Conservation (phyloP, 2,888 invertebrate genomes). For the Leptarthrus brevirostris region DNA sequence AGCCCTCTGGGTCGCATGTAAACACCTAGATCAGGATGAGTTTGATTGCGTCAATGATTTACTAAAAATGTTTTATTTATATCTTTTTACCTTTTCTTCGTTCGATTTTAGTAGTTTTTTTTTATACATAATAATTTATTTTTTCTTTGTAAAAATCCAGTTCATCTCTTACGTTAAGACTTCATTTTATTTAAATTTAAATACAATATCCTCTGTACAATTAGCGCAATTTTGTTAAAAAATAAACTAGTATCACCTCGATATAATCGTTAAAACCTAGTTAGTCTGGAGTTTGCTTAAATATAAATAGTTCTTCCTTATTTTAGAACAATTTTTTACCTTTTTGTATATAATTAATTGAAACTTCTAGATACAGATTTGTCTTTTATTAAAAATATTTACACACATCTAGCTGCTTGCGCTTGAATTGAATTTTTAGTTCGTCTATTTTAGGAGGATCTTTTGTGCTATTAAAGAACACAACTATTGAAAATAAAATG, state of each 20-base stretch:
- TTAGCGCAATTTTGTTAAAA: conserved; percentile 49
- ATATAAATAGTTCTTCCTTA: conserved; percentile 32
- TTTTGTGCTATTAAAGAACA: conserved; percentile 23
- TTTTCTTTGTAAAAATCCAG: conserved; percentile 8
- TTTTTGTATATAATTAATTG: conserved; percentile 35
- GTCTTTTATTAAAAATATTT: conserved; percentile 42
- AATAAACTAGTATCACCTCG: conserved; percentile 55
- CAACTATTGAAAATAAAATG: too few species aligned
- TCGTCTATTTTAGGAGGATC: conserved; percentile 8
- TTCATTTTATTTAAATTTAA: conserved; percentile 18
- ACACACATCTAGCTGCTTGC: conserved; percentile 20
- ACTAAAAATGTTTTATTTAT: conserved; percentile 9
- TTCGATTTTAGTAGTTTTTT: not conserved
- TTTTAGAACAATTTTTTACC: conserved; percentile 21
- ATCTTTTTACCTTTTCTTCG: conserved; percentile 4
- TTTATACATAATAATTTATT: not conserved
- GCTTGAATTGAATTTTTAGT: conserved; percentile 20
- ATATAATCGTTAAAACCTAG: conserved; percentile 49
- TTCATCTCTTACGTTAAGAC: conserved; percentile 5
- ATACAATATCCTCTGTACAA: conserved; percentile 40
- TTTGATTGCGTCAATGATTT: not conserved
- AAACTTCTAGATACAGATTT: conserved; percentile 44
- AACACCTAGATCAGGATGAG: not conserved
- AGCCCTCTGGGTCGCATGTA: not conserved
- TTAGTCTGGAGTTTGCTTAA: conserved; percentile 31